These are phyloP conservation scores for Hydropotes inermis DNA, from an alignment of 2,113 vertebrate genomes.

Conservation along the genomic window DNA sequence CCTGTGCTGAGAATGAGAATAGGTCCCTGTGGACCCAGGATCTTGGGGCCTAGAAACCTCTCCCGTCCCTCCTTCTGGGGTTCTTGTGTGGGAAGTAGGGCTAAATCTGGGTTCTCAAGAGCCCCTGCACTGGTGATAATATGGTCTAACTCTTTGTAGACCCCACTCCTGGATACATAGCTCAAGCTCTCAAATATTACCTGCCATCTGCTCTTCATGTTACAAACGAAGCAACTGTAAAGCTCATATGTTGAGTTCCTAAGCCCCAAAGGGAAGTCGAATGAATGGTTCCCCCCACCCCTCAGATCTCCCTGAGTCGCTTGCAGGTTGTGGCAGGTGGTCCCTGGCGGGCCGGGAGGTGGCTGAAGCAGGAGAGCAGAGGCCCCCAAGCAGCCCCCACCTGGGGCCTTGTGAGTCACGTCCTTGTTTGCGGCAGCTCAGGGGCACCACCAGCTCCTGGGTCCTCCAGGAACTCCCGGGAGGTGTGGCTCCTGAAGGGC, in stretches of 20 bases:
- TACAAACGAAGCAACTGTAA: not conserved
- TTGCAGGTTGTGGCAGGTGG: not conserved
- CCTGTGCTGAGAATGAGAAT: not conserved
- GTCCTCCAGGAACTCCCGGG: not conserved
- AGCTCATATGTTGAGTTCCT: not conserved
- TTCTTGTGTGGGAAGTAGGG: not conserved
- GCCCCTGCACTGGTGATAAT: not conserved
- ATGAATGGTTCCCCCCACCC: not conserved
- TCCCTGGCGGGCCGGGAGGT: not conserved
- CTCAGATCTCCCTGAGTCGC: not conserved
- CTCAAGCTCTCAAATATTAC: not conserved
- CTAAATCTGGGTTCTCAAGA: not conserved
- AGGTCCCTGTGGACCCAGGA: not conserved
- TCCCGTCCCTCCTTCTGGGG: not conserved
- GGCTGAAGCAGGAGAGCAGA: not conserved
- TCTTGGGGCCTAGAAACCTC: not conserved
- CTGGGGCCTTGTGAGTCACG: constrained; percentile 27
- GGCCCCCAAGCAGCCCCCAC: not conserved
- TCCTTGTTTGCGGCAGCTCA: constrained; percentile 55
- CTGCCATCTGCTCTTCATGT: accelerated
- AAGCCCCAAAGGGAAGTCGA: not conserved
- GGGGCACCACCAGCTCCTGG: not conserved
- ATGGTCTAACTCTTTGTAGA: not conserved
- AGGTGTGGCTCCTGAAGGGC: constrained; percentile 46
- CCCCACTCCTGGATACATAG: not conserved